Conservation (phyloP, 30 jellyfish, hydroid and myxozoan species). For the Chironex yamaguchii region DNA sequence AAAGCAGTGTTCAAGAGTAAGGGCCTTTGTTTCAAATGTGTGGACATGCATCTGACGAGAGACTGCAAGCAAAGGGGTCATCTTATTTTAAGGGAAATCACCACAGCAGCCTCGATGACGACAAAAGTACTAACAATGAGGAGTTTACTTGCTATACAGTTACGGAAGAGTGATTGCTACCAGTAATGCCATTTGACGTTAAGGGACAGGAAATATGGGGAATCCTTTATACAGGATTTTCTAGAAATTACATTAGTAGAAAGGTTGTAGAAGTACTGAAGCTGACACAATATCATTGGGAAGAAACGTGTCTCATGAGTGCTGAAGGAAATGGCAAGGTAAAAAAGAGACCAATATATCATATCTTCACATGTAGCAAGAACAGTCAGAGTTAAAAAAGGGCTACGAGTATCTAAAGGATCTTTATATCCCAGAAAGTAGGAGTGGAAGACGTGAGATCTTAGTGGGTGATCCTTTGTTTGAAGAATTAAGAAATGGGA, state of each 20-base stretch:
- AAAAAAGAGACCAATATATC: not conserved
- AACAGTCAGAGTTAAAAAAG: conserved; percentile 33
- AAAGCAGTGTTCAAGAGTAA: conserved; percentile 36
- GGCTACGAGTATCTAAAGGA: conserved; percentile 54
- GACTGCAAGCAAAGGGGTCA: conserved; percentile 52
- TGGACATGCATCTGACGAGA: conserved; percentile 34
- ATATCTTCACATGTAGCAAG: not conserved
- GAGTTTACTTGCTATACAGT: conserved; percentile 22
- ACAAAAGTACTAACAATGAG: conserved; percentile 22
- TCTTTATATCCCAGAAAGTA: conserved; percentile 47
- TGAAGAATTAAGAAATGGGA: conserved; percentile 61
- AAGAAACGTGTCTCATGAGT: conserved; percentile 20
- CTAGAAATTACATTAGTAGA: conserved; percentile 23
- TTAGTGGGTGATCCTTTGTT: conserved; percentile 63
- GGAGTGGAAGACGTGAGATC: conserved; percentile 45
- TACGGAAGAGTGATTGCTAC: conserved; percentile 35
- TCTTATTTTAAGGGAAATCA: conserved; percentile 59
- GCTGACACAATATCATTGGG: conserved; percentile 34
- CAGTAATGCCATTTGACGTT: conserved; percentile 46
- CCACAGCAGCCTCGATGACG: conserved; percentile 60
- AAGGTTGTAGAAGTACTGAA: not conserved
- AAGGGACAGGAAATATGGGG: conserved; percentile 39
- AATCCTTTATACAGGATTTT: conserved; percentile 13
- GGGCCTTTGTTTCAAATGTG: conserved; percentile 59
- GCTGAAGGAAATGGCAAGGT: conserved; percentile 26